Percentiles rank a stretch among this genome's conserved stretches.
Conservation (phyloP, 2,113 vertebrate species). For the Turnix velox region DNA sequence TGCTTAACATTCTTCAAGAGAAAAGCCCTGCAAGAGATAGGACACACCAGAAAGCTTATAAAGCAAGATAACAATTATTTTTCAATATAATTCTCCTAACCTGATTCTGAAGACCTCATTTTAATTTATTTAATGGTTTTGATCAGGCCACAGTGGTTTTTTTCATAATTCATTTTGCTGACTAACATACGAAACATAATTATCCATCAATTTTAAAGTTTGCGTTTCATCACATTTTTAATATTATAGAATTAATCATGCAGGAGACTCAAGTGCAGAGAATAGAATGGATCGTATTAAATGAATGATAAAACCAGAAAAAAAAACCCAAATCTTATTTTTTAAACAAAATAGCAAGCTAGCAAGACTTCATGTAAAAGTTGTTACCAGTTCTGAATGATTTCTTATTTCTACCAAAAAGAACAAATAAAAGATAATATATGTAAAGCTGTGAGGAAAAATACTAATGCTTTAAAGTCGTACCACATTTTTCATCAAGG, state of each 20-base stretch:
- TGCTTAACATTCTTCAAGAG: conserved; percentile 69
- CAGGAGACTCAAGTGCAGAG: conserved; percentile 47
- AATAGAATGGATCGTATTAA: conserved; percentile 57
- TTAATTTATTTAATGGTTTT: conserved; percentile 67
- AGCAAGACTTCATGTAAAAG: conserved; percentile 16
- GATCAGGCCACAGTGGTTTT: conserved; percentile 20
- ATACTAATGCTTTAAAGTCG: background rate
- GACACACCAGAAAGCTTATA: conserved; percentile 56
- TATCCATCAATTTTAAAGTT: conserved; percentile 61
- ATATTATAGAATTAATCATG: conserved; percentile 63
- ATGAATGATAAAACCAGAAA: conserved; percentile 9
- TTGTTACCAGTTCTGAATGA: background rate
- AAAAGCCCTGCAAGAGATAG: conserved; percentile 63
- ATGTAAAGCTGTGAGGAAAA: background rate
- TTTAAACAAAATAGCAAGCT: conserved; percentile 27
- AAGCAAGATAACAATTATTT: conserved; percentile 70
- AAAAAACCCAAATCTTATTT: background rate
- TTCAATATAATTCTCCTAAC: conserved; percentile 65
- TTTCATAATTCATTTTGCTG: conserved; percentile 41
- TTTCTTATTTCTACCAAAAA: conserved; percentile 31
- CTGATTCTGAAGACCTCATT: conserved; percentile 58
- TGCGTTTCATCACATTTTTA: conserved; percentile 61
- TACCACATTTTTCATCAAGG: background rate
- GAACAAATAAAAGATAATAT: background rate
- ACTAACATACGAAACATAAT: conserved; percentile 57